Base-by-base conservation (phyloP, 92 coral and sea anemone genomes). In the Anthopleura xanthogrammica region DNA sequence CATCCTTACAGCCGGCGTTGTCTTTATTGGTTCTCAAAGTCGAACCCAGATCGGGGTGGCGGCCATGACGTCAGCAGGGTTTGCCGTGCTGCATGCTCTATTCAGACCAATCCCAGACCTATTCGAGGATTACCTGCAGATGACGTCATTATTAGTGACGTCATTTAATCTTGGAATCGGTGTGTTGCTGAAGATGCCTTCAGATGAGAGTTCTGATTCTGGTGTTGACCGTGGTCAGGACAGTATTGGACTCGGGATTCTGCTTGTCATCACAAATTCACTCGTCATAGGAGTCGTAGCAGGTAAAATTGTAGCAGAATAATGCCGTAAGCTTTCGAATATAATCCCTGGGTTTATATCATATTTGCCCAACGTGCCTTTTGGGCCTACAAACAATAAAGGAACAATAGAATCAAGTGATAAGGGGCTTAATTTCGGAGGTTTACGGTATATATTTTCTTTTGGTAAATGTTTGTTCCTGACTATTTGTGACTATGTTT, bases 1-100 rank as follows among this genome's bases (percentile, higher is more conserved):
- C 52, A 84, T 84, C 77, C 62, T 84, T 70, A 75, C 87, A 17
- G 75, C 87, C 66, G 87, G 64, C 24, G 83, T 84, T 48, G 50
- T 78, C 20, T 84, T 84, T 46, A 68, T 78, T 9, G 87, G 87
- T 7, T 46, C 75, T 16, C 87, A 86, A 79, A 86, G 86, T 77
- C 81, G 89, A 81, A 79, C 82, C 50, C 82, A 86, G 14, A 83
- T 86, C 13, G 86, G 86, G 13, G 77, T 82, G 86, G 89, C 86
- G 40, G 82, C 86, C 29, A 81, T 60, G 56, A 74, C 78, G 54
- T 81, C 86, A 41, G 77, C 81, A 62, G 19, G 82, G 77, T 86
- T 81, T 17, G 86, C 83, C 24, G 57, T 84, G 82, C 77, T 76
- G 7, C 77, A 84, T 16, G 87, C 83, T n/a, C 16, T 65, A 16